phyloP scores from a whole-genome alignment of 2,888 invertebrate genomes.

The Drosophila monieri region DNA sequence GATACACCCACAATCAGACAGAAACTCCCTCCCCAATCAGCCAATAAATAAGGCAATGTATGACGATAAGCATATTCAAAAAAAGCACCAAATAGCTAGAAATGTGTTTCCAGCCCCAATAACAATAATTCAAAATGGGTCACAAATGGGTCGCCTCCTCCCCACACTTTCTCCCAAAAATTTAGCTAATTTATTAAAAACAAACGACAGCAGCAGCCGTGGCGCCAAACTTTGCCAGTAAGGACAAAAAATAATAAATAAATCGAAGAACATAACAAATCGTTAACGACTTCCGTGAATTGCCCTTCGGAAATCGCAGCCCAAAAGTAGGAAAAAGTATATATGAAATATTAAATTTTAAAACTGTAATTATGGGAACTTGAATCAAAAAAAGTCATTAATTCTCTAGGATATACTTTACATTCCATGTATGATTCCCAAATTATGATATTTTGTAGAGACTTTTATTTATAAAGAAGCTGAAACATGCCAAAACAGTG shows the following conservation, averaged over 20 bases:
- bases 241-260: constrained; percentile 21
- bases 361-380: not conserved
- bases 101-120: constrained; percentile 35
- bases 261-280: constrained; percentile 26
- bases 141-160: not conserved
- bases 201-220: constrained; percentile 40
- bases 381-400: not conserved
- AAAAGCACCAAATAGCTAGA: constrained; percentile 23
- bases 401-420: not conserved
- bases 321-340: not conserved
- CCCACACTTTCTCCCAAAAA: constrained; percentile 13
- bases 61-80: constrained; percentile 62
- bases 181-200: constrained; percentile 65
- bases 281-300: constrained; percentile 32
- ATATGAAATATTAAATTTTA: not conserved
- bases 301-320: constrained; percentile 30
- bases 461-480: too few relatives aligned
- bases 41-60: constrained; percentile 71
- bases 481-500: too few relatives aligned
- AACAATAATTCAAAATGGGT: constrained; percentile 67
- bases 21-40: constrained; percentile 47
- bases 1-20: not conserved
- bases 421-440: too few relatives aligned
- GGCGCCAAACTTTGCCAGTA: constrained; percentile 47
- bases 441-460: too few relatives aligned